These are phyloP conservation scores for Exephanes ischioxanthus DNA, from an alignment of 2,888 invertebrate species.

Conservation along the genomic window DNA sequence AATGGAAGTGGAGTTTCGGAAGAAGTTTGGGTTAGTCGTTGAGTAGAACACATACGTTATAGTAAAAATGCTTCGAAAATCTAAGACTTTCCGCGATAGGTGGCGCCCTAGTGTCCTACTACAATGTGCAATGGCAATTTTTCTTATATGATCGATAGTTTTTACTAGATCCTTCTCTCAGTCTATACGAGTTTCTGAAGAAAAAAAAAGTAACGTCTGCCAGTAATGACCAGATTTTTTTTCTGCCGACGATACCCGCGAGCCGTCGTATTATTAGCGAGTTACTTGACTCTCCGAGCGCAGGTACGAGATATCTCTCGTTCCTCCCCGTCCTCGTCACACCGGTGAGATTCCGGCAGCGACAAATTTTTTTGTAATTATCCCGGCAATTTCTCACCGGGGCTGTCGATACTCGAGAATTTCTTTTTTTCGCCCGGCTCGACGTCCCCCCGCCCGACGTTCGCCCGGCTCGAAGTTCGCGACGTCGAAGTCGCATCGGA, in stretches of 20 bases:
- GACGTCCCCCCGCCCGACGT: too few relatives aligned
- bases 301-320: not conserved
- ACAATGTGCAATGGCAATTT: too few relatives aligned
- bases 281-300: not conserved
- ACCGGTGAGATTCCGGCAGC: conserved; percentile 37
- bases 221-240: not conserved
- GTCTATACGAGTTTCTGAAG: too few relatives aligned
- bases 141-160: too few relatives aligned
- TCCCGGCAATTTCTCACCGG: conserved; percentile 75
- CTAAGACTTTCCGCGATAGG: too few relatives aligned
- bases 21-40: too few relatives aligned
- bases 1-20: too few relatives aligned
- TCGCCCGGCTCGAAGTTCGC: conserved; percentile 38
- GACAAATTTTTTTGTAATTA: conserved; percentile 70
- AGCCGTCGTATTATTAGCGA: not conserved
- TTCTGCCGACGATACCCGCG: not conserved
- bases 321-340: conserved; percentile 24
- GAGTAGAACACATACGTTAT: too few relatives aligned
- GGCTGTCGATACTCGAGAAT: conserved; percentile 73
- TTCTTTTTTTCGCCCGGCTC: conserved; percentile 54
- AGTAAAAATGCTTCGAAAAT: too few relatives aligned
- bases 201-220: not conserved
- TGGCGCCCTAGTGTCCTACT: too few relatives aligned
- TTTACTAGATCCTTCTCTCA: too few relatives aligned
- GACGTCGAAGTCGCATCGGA: conserved; percentile 52